These are phyloP conservation scores for Oeneis ivallda DNA, from an alignment of 2,888 invertebrate species.

Conservation along the genomic window DNA sequence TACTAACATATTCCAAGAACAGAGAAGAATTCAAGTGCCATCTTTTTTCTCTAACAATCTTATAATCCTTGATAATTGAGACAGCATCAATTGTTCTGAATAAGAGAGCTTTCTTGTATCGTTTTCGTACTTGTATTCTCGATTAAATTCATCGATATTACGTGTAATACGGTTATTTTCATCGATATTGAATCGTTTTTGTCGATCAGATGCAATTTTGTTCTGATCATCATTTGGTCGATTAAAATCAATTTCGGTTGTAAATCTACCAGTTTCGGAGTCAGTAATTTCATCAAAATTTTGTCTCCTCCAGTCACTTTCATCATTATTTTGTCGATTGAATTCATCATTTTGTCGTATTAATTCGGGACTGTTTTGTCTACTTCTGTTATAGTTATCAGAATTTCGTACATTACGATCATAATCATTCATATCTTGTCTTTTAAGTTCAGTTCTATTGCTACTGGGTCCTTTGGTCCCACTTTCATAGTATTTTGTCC, in stretches of 20 bases:
- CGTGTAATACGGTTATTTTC: neutral
- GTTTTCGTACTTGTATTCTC: neutral
- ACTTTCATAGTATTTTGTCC: slow-evolving; percentile 7
- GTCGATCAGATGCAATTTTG: neutral
- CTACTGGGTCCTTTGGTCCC: neutral
- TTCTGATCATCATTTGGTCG: neutral
- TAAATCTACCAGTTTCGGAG: neutral
- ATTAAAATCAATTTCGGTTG: neutral
- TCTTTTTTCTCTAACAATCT: slow-evolving; percentile 58
- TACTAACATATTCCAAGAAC: slow-evolving; percentile 8
- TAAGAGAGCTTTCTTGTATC: slow-evolving; percentile 3
- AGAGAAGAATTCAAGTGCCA: slow-evolving; percentile 48
- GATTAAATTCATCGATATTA: neutral
- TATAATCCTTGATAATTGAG: slow-evolving; percentile 60
- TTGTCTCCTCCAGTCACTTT: neutral
- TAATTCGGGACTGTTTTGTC: neutral
- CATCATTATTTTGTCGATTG: neutral
- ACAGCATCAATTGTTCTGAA: slow-evolving; percentile 48
- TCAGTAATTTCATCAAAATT: neutral
- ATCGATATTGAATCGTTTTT: neutral
- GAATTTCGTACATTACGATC: neutral
- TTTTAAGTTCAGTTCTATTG: neutral
- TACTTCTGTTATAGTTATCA: neutral
- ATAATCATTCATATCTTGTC: neutral
- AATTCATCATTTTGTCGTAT: neutral